Evolutionary conservation across 2,113 vertebrate species (phyloP).

Genomic region (Perca flavescens): DNA sequence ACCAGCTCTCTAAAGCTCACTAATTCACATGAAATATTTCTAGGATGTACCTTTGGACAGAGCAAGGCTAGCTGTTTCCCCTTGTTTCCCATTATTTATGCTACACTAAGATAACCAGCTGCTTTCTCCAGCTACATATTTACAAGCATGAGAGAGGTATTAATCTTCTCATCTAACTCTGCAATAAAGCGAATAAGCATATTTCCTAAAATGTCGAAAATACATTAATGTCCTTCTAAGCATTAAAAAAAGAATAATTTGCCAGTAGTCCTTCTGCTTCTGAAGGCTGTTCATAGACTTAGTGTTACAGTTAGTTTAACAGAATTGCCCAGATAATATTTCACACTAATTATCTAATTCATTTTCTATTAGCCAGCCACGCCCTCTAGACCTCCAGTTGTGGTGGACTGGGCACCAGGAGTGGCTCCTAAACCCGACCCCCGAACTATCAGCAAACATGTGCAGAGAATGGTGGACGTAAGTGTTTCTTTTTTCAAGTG

Average conservation of each 20-base stretch:
- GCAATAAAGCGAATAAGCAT: not conserved
- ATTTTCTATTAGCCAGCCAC: conserved; percentile 88
- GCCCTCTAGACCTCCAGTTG: conserved; percentile 91
- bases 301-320: not conserved
- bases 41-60: too few relatives aligned
- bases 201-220: not conserved
- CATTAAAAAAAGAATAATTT: not conserved
- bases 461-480: conserved; percentile 98
- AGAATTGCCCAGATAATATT: not conserved
- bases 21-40: not conserved
- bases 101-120: not conserved
- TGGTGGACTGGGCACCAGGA: conserved; percentile 95
- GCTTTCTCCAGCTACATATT: not conserved
- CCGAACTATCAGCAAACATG: conserved; percentile 95
- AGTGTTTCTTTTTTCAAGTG: conserved; percentile 75
- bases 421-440: conserved; percentile 94
- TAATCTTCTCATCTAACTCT: not conserved
- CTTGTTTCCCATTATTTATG: not conserved
- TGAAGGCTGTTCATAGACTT: not conserved
- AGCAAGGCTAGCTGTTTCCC: too few relatives aligned
- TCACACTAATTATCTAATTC: not conserved
- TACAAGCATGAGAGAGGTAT: not conserved
- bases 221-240: not conserved
- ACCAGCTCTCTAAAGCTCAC: not conserved
- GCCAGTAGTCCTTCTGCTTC: not conserved